A percentile compares a stretch with the other conserved stretches of the same genome.
phyloP scores from a whole-genome alignment of 2,797 vertebrate species.

The Kryptolebias ocellatus region DNA sequence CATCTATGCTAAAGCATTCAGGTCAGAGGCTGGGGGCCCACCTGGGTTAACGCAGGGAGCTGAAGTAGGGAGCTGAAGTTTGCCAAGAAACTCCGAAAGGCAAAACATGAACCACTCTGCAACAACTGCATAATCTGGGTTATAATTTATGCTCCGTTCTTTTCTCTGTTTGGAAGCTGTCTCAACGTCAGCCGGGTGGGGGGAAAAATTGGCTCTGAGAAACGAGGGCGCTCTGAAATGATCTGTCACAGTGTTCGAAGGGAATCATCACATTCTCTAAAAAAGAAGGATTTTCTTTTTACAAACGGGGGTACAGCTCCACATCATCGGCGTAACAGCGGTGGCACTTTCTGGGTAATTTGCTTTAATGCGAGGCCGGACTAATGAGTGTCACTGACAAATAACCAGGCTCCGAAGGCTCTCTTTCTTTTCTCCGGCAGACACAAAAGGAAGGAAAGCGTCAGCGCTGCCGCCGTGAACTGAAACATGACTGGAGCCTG shows the following conservation, averaged over 20 bases:
- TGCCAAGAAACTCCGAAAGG: constrained; percentile 12
- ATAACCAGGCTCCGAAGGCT: constrained; percentile 15
- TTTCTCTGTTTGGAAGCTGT: constrained; percentile 41
- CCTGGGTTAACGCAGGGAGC: constrained; percentile 22
- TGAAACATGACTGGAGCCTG: constrained; percentile 24
- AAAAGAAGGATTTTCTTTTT: constrained; percentile 23
- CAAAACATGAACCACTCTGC: constrained; percentile 15
- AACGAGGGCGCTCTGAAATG: constrained; percentile 40
- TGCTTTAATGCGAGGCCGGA: constrained; percentile 39
- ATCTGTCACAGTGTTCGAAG: constrained; percentile 42
- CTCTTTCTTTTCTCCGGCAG: constrained; percentile 30
- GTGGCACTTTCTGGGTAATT: constrained; percentile 51
- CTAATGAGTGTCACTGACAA: constrained; percentile 22
- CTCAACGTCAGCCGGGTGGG: constrained; percentile 30
- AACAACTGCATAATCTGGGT: constrained; percentile 24
- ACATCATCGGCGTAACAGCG: constrained; percentile 55
- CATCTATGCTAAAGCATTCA: constrained; percentile 49
- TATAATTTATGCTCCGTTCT: constrained; percentile 14
- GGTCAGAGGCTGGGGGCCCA: constrained; percentile 15
- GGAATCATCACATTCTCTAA: constrained; percentile 36
- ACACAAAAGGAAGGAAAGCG: constrained; percentile 27
- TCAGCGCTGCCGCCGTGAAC: not conserved
- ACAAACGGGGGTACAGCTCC: constrained; percentile 20
- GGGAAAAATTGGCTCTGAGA: constrained; percentile 35
- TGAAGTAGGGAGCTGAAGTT: not conserved